phyloP scores from a whole-genome alignment of 2,888 invertebrate species.

The Tupiocoris notatus region DNA sequence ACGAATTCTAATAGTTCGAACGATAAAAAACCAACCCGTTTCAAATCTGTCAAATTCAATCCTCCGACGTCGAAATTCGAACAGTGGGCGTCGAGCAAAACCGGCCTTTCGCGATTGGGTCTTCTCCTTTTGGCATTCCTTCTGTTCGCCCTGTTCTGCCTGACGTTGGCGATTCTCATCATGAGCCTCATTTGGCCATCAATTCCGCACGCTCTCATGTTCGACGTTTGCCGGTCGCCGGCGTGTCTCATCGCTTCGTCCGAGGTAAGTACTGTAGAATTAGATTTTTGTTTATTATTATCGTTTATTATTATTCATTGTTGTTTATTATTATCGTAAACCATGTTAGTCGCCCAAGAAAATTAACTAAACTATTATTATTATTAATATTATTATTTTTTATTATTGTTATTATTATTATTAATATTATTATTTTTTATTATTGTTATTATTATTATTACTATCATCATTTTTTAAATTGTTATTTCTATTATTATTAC shows the following conservation, averaged over 20 bases:
- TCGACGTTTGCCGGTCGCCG: conserved; percentile 56
- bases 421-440: too few species aligned
- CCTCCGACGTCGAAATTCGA: conserved; percentile 47
- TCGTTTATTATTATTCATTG: too few species aligned
- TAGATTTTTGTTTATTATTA: too few species aligned
- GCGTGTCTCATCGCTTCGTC: conserved; percentile 59
- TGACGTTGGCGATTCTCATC: conserved; percentile 56
- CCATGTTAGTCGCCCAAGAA: too few species aligned
- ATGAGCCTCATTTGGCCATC: conserved; percentile 57
- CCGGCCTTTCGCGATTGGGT: conserved; percentile 50
- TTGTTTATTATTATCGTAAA: too few species aligned
- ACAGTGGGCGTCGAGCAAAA: conserved; percentile 48
- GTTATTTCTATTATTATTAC: too few species aligned
- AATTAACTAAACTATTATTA: too few species aligned
- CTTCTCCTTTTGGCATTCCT: conserved; percentile 45
- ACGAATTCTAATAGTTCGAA: neutral
- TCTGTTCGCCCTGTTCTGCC: conserved; percentile 53
- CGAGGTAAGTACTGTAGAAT: conserved; percentile 55
- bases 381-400: too few species aligned
- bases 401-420: too few species aligned
- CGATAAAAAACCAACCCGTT: conserved; percentile 23
- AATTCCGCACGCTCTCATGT: conserved; percentile 54
- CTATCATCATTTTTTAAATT: too few species aligned
- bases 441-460: too few species aligned
- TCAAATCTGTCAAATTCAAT: conserved; percentile 43